Evolutionary conservation across 2,113 vertebrate species (phyloP).

Genomic region (Neolamprologus modestus): DNA sequence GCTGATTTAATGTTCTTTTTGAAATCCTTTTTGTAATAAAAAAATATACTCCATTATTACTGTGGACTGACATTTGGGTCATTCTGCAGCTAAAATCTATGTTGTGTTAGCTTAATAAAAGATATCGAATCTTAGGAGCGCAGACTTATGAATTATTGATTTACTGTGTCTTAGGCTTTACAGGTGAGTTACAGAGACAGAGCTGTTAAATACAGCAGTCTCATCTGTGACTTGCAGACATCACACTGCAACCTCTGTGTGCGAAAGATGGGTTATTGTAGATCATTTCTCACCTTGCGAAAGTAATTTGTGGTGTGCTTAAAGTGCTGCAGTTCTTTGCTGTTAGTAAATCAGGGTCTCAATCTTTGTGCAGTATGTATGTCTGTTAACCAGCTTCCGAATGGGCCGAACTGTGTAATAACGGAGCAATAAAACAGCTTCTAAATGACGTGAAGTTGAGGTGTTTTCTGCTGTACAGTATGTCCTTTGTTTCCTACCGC

Average conservation of each 20-base stretch:
- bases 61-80: not conserved
- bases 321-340: not conserved
- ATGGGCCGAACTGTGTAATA: slow-evolving; percentile 8
- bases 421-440: slow-evolving; percentile 5
- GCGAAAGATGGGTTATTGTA: not conserved
- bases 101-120: not conserved
- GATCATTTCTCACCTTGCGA: not conserved
- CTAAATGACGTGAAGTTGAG: slow-evolving; percentile 25
- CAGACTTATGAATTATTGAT: slow-evolving; percentile 31
- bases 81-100: not conserved
- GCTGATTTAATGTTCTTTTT: not conserved
- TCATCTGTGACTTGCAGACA: not conserved
- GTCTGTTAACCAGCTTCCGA: slow-evolving; percentile 30
- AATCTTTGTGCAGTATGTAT: slow-evolving; percentile 28
- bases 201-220: not conserved
- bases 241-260: not conserved
- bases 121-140: not conserved
- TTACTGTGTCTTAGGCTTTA: not conserved
- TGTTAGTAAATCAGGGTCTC: slow-evolving; percentile 2
- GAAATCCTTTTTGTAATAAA: not conserved
- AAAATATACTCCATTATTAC: not conserved
- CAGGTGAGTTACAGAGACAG: not conserved
- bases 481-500: slow-evolving; percentile 13
- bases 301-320: not conserved
- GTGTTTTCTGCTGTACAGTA: not conserved